phyloP scores from a whole-genome alignment of 1,140 invertebrate species.

The Drosophila gunungcola region DNA sequence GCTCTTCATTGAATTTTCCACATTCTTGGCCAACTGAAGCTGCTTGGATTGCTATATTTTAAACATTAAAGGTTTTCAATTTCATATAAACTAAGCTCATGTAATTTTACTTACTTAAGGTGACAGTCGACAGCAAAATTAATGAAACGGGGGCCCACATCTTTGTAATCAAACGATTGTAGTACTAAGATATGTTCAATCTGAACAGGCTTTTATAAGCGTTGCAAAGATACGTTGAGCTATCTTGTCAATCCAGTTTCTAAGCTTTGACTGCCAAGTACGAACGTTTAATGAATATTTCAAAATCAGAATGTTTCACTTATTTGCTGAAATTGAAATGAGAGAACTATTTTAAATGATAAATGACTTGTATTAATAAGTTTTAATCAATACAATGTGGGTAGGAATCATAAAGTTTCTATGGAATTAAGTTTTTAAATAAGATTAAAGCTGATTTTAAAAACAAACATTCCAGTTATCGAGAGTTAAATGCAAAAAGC shows the following conservation, averaged over 20 bases:
- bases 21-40: constrained; percentile 7
- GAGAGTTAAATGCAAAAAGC: too few species aligned
- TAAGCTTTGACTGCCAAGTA: background rate
- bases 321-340: too few species aligned
- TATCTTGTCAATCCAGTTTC: constrained; percentile 23
- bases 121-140: background rate
- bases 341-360: too few species aligned
- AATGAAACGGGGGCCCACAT: background rate
- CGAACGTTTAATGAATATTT: background rate
- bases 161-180: background rate
- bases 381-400: too few species aligned
- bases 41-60: background rate
- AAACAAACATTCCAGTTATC: too few species aligned
- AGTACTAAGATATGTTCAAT: constrained; percentile 3
- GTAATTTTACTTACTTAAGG: background rate
- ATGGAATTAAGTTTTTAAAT: too few species aligned
- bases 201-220: constrained; percentile 8
- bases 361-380: too few species aligned
- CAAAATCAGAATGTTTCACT: too few species aligned
- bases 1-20: constrained; percentile 27
- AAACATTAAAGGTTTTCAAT: too few species aligned
- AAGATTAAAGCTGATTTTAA: too few species aligned
- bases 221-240: background rate
- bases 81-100: too few species aligned
- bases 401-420: too few species aligned